Evolutionary conservation across 2,113 vertebrate species (phyloP), one percentile per base, ranked within the genome.

Genomic region (Myrmecobius fasciatus): DNA sequence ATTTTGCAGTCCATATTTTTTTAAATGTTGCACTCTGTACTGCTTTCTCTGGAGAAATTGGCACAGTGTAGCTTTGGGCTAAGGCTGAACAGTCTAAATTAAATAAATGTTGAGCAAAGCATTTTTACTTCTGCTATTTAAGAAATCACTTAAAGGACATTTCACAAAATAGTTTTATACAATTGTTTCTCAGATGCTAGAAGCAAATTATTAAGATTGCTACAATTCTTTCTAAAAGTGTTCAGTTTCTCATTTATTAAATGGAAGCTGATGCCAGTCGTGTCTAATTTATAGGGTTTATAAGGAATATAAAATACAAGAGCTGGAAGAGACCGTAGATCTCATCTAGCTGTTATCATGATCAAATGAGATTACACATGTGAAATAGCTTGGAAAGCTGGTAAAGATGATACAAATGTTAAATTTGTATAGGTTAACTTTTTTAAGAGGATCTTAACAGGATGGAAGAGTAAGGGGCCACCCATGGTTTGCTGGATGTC

Each of bases 101-200:
- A 92, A 8, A 24, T 60, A 89, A 97, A 96, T 91, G n/a, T 43
- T n/a, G 60, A 75, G 60, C 31, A 20, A n/a, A 75, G 60, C 52
- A 20, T 52, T 83, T 89, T 92, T 89, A 9, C 48, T 56, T 93
- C 83, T 94, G 75, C 52, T 94, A 43, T 26, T 51, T 92, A 94
- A 94, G 52, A 96, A 95, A 95, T 49, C 25, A 95, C 0, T 95
- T 47, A 91, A 49, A 36, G 60, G 54, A n/a, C 83, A 89, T 93
- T 91, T 52, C 22, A 14, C 46, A 90, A 93, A 90, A 49, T 20
- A 12, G 4, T 12, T 67, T 36, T 67, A 67, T 26, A 96, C 54
- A 96, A 92, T 95, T 17, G 43, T 91, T 94, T 91, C 25, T 93
- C 51, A 48, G 56, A 53, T 56, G 60, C 36, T 46, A 94, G 91